Evolutionary conservation across 2,888 invertebrate genomes (phyloP).

Genomic region (Anodontia alba): DNA sequence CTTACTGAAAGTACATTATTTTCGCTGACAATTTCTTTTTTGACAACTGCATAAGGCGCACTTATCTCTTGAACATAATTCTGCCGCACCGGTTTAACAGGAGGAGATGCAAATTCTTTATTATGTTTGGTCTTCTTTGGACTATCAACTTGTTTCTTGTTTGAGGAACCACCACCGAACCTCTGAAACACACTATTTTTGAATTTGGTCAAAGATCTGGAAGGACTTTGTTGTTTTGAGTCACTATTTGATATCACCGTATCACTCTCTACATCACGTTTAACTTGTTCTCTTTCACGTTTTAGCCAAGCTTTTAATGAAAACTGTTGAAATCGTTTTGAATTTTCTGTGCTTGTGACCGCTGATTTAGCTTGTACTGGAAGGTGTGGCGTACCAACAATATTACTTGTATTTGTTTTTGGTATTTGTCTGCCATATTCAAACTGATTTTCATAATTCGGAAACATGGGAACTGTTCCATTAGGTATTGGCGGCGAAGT

Average conservation of each 20-base stretch:
- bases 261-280: conserved; percentile 59
- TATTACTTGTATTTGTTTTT: neutral
- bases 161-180: conserved; percentile 53
- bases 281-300: conserved; percentile 69
- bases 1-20: neutral
- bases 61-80: neutral
- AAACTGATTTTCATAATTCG: conserved; percentile 71
- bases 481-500: conserved; percentile 14
- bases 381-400: neutral
- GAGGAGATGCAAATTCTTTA: neutral
- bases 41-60: conserved; percentile 1
- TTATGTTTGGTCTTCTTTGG: conserved; percentile 11
- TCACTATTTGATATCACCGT: conserved; percentile 27
- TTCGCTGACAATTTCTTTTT: conserved; percentile 10
- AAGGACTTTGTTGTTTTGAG: conserved; percentile 50
- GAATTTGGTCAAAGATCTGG: conserved; percentile 70
- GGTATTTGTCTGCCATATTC: conserved; percentile 46
- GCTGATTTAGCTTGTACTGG: neutral
- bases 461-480: conserved; percentile 19
- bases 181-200: conserved; percentile 74
- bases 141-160: conserved; percentile 43
- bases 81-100: conserved; percentile 15
- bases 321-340: conserved; percentile 69
- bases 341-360: conserved; percentile 29
- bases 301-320: conserved; percentile 77